Base-by-base conservation (phyloP, 2,113 vertebrate species). In the Chitala chitala region DNA sequence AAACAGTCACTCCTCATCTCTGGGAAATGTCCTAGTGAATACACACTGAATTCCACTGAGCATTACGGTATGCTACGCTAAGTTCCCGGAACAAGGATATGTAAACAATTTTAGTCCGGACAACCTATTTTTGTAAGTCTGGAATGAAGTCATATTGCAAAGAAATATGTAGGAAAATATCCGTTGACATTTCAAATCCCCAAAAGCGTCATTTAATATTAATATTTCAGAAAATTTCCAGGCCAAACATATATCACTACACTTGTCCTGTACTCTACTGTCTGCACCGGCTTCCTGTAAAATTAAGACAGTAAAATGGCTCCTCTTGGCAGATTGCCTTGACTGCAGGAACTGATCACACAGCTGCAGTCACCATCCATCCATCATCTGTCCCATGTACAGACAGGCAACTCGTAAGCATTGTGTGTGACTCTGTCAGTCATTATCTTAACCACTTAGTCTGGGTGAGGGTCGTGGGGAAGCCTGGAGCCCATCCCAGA, bases 21-120 rank as follows among this genome's bases (percentile, higher is more conserved):
- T 68, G 64, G 64, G 64, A 68, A 68, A 63, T 38, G 59, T 63
- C 38, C 59, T 63, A 38, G 5, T 1, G 31, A 36, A 46, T 38
- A 68, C 29, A 48, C 8, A n/a, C 64, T 15, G 64, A 68, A 68
- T 31, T 12, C 64, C 64, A 15, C 64, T 0, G 22, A n/a, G 64
- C 1, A 68, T 48, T 68, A 68, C 20, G 5, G 10, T 26, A 46
- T 68, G 42, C 46, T 26, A 44, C n/a, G n/a, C 46, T 48, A 46
- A 6, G 42, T 68, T 68, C 42, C 42, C 24, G 64, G 42, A 46
- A 68, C n/a, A 17, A 22, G 22, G 42, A 46, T 22, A 46, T 38
- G 22, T 68, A 68, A 68, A 46, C 63, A 44, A 8, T 44, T 8
- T 24, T 44, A 44, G 13, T 40, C 24, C n/a, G 36, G 7, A 8